Base-by-base conservation (phyloP, 92 coral and sea anemone genomes). In the Epizoanthus illoricatus region DNA sequence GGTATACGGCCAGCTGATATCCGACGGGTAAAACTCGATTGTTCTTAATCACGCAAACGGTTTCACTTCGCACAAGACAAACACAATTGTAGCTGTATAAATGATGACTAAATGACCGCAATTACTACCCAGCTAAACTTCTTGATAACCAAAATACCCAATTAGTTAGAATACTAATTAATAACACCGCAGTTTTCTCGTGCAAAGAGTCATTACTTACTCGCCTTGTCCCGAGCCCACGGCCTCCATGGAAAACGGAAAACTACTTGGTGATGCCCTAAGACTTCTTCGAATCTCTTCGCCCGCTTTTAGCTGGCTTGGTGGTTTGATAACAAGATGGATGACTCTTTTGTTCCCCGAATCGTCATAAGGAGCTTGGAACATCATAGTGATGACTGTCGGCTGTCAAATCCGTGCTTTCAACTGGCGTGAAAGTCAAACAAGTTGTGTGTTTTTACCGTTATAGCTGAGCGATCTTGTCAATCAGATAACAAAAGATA, bases 141-240 rank as follows among this genome's bases (percentile, higher is more conserved):
- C 47, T 0, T 4, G n/a, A 41, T 33, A 11, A 2, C 1, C 56
- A 47, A n/a, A 24, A 47, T 3, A 4, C n/a, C 19, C 36, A 74
- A 28, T 16, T 16, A 54, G n/a, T 3, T 16, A 74, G 15, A 54
- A 13, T 12, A 56, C 47, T 5, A 74, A 33, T 28, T 28, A 28
- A 28, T 28, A 28, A 1, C 36, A 28, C 36, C 2, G 56, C 56
- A 52, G 56, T 10, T 52, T 52, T 57, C 0, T 2, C 1, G 15
- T 5, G 21, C 16, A 0, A 36, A 5, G 36, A 28, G 36, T 1
- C 36, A 28, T 17, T 23, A 75, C 80, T 75, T 40, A 75, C 80
- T 75, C 80, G 19, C 49, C 65, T 11, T 59, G 80, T 58, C 80
- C 80, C 19, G 66, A 55, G 17, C 66, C 66, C 52, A 56, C 80